Conservation (phyloP, 2,888 invertebrate species). For the Zelleria hepariella region DNA sequence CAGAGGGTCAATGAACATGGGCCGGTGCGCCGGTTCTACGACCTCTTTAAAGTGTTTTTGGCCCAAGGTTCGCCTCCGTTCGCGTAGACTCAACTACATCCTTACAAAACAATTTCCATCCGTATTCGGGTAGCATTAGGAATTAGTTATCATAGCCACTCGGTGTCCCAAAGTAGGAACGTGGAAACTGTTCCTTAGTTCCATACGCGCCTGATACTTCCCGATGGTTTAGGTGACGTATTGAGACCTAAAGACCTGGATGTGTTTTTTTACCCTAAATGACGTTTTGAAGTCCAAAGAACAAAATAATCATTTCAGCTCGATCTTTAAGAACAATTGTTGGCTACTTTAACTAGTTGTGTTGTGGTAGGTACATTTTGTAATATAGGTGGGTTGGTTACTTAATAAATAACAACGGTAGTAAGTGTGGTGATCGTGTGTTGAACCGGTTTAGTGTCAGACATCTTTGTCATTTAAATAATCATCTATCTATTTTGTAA, state of each 20-base stretch:
- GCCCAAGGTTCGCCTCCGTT: not conserved
- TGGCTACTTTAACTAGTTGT: too few relatives aligned
- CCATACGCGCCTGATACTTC: not conserved
- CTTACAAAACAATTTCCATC: not conserved
- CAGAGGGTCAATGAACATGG: not conserved
- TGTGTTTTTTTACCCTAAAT: not conserved
- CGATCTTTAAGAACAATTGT: too few relatives aligned
- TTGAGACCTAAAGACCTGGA: not conserved
- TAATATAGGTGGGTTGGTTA: too few relatives aligned
- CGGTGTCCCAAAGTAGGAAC: not conserved
- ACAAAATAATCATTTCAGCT: too few relatives aligned
- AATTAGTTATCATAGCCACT: not conserved
- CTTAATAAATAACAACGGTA: too few relatives aligned
- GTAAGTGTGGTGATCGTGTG: too few relatives aligned
- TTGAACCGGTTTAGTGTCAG: too few relatives aligned
- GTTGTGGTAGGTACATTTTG: too few relatives aligned
- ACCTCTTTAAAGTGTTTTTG: not conserved
- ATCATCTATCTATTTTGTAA: too few relatives aligned
- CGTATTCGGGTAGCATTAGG: not conserved
- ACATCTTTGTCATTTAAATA: too few relatives aligned
- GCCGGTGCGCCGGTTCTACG: not conserved
- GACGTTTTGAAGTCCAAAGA: not conserved
- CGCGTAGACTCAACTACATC: not conserved
- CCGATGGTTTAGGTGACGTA: not conserved
- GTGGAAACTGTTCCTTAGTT: not conserved